Base-by-base conservation (phyloP, 2,797 vertebrate genomes). In the Tolypeutes matacus region DNA sequence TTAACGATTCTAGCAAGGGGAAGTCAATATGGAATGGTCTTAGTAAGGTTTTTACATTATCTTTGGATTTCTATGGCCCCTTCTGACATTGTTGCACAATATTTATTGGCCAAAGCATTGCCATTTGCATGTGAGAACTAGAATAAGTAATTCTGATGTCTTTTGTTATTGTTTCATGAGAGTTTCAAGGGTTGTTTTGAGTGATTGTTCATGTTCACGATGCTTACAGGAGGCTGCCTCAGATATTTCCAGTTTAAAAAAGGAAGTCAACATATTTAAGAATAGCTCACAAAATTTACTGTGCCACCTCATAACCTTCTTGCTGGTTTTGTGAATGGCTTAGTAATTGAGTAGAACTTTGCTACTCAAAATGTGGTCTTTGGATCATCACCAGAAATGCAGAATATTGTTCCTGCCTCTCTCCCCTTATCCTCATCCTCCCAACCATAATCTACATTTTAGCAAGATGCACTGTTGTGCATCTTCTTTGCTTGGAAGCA, bases 291-390 rank as follows among this genome's bases (percentile, higher is more conserved):
- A 29, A 86, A 93, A 64, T 51, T 70, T 75, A 6, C 92, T 76
- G 5, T 42, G 25, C 3, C 46, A 25, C 29, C 18, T 86, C 3
- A 21, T 69, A 80, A 46, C 29, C 36, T 92, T 90, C 76, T 84
- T 88, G 46, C 29, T 60, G 2, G 73, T 58, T 67, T 67, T 86
- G 49, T 84, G 51, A 77, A 14, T 70, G 70, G 23, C 53, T 91
- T 86, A 58, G 13, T 76, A 72, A 77, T 70, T n/a, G 90, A 89
- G 29, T 62, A 73, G 58, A 78, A 62, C n/a, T 2, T 93, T 93
- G 46, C 75, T 81, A 23, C 23, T 96, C 69, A 62, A 89, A 84
- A 15, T 78, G 12, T 82, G 53, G 60, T 49, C 67, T 95, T 78
- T 85, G 49, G 46, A 18, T 62, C 13, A 51, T 27, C 29, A 58